A percentile compares a stretch with the other conserved stretches of the same genome.
These are phyloP conservation scores for Alauda arvensis DNA, from an alignment of 2,797 vertebrate genomes.

Conservation along the genomic window DNA sequence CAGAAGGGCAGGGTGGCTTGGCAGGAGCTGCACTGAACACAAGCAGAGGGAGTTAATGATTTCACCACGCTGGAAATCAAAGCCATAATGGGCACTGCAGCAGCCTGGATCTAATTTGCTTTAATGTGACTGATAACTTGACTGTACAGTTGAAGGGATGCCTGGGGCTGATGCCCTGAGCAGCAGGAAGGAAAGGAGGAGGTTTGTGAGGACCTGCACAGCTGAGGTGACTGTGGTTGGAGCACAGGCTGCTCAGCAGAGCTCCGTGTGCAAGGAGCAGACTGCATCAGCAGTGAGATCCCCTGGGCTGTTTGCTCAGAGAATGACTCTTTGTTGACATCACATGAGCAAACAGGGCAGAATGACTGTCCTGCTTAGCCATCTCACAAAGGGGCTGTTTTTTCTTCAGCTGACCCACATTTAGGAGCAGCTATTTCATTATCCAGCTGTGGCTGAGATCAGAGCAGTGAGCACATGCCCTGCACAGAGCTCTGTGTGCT, in stretches of 20 bases:
- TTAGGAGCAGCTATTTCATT: neutral
- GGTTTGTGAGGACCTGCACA: neutral
- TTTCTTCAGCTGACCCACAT: neutral
- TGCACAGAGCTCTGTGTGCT: neutral
- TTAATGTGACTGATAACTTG: neutral
- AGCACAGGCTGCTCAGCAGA: neutral
- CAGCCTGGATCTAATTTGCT: neutral
- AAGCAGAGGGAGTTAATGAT: neutral
- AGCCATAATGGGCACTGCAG: neutral
- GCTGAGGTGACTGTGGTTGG: neutral
- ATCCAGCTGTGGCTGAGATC: slow-evolving; percentile 3
- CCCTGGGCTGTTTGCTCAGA: neutral
- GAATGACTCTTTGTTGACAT: neutral
- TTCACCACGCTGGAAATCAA: neutral
- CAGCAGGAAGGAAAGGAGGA: neutral
- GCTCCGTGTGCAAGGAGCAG: neutral
- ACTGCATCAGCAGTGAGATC: neutral
- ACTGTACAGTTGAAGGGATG: neutral
- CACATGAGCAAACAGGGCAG: neutral
- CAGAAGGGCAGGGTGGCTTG: neutral
- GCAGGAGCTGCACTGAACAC: neutral
- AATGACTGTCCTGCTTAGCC: neutral
- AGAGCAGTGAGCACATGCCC: neutral
- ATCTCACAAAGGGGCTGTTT: neutral
- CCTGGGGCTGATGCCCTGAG: neutral